Conservation (phyloP, 1,140 invertebrate species). For the Philotrypesis tridentata region DNA sequence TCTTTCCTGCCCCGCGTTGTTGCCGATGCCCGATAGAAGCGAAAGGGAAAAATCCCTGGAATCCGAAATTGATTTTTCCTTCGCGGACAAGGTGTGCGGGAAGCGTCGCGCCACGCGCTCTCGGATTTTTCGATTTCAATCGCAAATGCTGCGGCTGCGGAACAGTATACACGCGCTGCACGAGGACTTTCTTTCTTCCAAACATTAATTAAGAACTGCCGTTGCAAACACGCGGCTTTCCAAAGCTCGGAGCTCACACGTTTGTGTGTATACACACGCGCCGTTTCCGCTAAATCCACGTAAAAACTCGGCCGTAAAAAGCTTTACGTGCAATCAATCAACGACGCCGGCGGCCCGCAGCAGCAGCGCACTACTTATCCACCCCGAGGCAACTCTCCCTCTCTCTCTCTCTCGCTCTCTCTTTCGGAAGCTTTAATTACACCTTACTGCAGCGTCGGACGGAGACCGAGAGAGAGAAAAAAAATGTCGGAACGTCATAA, state of each 20-base stretch:
- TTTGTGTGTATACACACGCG: too few relatives aligned
- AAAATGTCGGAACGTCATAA: constrained; percentile 24
- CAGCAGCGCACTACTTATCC: background rate
- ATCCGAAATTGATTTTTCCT: too few relatives aligned
- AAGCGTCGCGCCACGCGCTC: too few relatives aligned
- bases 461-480: too few relatives aligned
- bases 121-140: too few relatives aligned
- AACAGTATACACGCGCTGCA: too few relatives aligned
- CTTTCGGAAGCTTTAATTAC: constrained; percentile 13
- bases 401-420: background rate
- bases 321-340: background rate
- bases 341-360: background rate
- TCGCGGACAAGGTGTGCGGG: too few relatives aligned
- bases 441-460: background rate
- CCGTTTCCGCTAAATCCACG: background rate
- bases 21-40: too few relatives aligned
- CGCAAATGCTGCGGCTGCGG: too few relatives aligned
- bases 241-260: background rate
- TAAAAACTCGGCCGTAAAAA: background rate
- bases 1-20: too few relatives aligned
- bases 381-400: background rate
- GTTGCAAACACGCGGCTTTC: background rate
- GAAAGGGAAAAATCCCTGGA: too few relatives aligned
- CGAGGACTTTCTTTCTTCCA: too few relatives aligned
- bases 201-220: constrained; percentile 23